A percentile compares a stretch with the other conserved stretches of the same genome.
phyloP scores from a whole-genome alignment of 2,888 invertebrate species.

The Branchipolynoe longqiensis region DNA sequence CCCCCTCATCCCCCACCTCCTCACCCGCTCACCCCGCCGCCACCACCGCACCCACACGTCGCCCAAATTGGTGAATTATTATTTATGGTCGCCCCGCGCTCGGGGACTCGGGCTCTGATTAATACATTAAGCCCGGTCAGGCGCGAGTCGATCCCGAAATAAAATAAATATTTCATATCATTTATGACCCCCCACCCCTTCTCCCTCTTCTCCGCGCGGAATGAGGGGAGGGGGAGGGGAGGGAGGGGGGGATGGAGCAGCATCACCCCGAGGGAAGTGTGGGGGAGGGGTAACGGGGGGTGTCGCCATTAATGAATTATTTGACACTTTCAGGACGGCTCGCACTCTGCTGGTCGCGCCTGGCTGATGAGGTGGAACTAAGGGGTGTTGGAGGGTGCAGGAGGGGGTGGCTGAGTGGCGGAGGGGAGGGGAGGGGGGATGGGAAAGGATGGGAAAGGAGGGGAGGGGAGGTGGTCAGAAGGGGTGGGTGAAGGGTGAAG shows the following conservation, averaged over 20 bases:
- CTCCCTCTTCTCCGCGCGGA: no score
- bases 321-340: slow-evolving; percentile 11
- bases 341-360: neutral
- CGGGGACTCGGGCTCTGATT: neutral
- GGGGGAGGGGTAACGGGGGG: no score
- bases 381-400: no score
- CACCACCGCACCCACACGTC: neutral
- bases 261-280: neutral
- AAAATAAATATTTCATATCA: slow-evolving; percentile 45
- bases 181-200: slow-evolving; percentile 24
- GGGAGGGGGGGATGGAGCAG: neutral
- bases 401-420: no score
- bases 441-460: no score
- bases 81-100: neutral
- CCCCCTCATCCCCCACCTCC: neutral
- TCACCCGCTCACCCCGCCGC: neutral
- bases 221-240: neutral
- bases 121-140: slow-evolving; percentile 24
- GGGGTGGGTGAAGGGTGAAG: no score
- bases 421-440: no score
- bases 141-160: slow-evolving; percentile 8
- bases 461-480: no score
- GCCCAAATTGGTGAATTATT: slow-evolving; percentile 28
- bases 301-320: slow-evolving; percentile 28
- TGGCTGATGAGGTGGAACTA: slow-evolving; percentile 12